Conservation (phyloP, 2,888 invertebrate species). For the Polyploca ridens region DNA sequence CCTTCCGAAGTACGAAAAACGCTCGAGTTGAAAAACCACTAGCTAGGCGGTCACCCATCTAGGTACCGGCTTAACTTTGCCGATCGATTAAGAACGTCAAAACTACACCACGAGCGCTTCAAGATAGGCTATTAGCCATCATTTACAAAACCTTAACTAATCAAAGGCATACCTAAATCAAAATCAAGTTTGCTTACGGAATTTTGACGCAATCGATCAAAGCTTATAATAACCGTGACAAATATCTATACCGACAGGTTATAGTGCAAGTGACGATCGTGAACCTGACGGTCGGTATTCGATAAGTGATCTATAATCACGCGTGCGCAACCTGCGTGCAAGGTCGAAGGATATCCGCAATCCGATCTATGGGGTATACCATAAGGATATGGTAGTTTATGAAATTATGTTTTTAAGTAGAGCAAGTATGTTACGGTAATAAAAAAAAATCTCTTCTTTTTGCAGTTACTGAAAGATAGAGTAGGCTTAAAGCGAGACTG, state of each 20-base stretch:
- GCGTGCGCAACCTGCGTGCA: conserved; percentile 18
- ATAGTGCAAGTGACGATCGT: conserved; percentile 11
- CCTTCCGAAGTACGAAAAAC: no score
- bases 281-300: conserved; percentile 39
- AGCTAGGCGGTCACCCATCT: no score
- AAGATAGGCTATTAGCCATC: no score
- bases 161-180: background rate
- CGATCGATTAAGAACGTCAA: no score
- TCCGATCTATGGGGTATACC: conserved; percentile 18
- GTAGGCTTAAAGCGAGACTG: no score
- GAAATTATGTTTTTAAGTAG: background rate
- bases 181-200: background rate
- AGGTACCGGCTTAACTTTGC: no score
- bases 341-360: conserved; percentile 46
- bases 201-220: background rate
- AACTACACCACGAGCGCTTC: no score
- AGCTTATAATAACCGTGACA: conserved; percentile 32
- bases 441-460: no score
- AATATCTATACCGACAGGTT: conserved; percentile 17
- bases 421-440: no score
- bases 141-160: no score
- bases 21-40: no score
- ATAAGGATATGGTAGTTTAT: background rate
- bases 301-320: conserved; percentile 46
- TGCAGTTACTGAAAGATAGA: no score